Evolutionary conservation across 2,113 vertebrate species (phyloP).

Genomic region (Trichomycterus rosablanca): DNA sequence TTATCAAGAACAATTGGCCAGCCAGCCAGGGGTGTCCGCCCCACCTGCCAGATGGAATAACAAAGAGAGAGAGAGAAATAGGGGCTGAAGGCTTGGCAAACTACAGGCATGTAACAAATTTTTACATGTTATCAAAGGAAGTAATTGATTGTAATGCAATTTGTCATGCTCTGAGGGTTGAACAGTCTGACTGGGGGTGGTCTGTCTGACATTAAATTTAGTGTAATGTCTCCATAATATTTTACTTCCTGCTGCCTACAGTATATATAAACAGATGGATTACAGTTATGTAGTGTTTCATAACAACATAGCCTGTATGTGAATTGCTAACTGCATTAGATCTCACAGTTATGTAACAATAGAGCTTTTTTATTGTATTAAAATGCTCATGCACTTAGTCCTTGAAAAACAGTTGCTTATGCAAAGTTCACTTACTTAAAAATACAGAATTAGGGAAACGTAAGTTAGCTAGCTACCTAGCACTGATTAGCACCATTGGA

Average conservation of each 20-base stretch:
- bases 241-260: not conserved
- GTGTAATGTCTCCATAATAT: conserved; percentile 23
- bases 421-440: too few species aligned
- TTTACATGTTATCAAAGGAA: conserved; percentile 41
- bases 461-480: too few species aligned
- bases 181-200: conserved; percentile 8
- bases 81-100: too few species aligned
- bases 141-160: conserved; percentile 35
- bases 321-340: too few species aligned
- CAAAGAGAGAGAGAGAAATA: conserved; percentile 27
- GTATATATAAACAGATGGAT: conserved; percentile 2
- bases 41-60: conserved; percentile 53
- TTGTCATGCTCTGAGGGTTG: conserved; percentile 10
- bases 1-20: conserved; percentile 65
- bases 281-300: conserved; percentile 11
- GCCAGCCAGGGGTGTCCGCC: conserved; percentile 45
- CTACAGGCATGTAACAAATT: conserved; percentile 49
- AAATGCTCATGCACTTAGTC: too few species aligned
- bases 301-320: too few species aligned
- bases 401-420: too few species aligned
- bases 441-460: too few species aligned
- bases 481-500: too few species aligned
- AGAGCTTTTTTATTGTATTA: too few species aligned
- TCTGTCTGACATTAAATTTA: conserved; percentile 6
- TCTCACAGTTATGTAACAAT: too few species aligned